Base-by-base conservation (phyloP, 2,797 vertebrate genomes). In the Falco biarmicus region DNA sequence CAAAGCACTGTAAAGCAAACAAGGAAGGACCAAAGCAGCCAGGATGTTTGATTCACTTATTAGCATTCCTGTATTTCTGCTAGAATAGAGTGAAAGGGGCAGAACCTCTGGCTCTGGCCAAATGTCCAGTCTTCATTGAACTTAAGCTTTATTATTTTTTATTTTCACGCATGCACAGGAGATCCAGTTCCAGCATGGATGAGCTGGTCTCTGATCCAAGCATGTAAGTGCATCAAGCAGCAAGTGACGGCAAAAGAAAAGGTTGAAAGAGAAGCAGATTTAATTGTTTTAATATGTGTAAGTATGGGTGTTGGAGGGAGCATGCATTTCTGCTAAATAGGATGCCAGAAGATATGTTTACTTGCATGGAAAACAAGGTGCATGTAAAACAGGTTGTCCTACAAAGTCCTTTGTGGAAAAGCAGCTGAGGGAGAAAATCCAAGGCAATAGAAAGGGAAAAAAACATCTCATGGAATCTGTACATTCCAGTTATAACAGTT, bases 401-500 rank as follows among this genome's bases (percentile, higher is more conserved):
- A 39, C 24, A 80, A 89, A 87, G 15, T 45, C 56, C 13, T 48
- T 28, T 91, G 25, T 86, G 54, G 76, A 90, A 85, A 83, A 82
- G 28, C 51, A 90, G 50, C n/a, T 65, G 43, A 76, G 78, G 34
- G n/a, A 82, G 77, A 87, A 87, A 66, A 82, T 86, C 71, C 34
- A 74, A 84, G 57, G 57, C 29, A 93, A 56, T 4, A 82, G 54
- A 43, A 88, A 93, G 21, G 48, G 37, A 73, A 81, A 43, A 66
- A 79, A 94, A 50, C 59, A 68, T 26, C 57, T 59, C 56, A 28
- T 76, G 71, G 82, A 96, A 94, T 97, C 60, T 47, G 47, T 87
- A 69, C 88, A 95, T 98, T 97, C 91, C 95, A 95, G 93, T 92
- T 95, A 97, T 95, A 97, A 89, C 90, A 93, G 75, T 43, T 0